Percentiles rank a stretch among this genome's conserved stretches.
Conservation (phyloP, 2,888 invertebrate genomes). For the Saturnia japonica region DNA sequence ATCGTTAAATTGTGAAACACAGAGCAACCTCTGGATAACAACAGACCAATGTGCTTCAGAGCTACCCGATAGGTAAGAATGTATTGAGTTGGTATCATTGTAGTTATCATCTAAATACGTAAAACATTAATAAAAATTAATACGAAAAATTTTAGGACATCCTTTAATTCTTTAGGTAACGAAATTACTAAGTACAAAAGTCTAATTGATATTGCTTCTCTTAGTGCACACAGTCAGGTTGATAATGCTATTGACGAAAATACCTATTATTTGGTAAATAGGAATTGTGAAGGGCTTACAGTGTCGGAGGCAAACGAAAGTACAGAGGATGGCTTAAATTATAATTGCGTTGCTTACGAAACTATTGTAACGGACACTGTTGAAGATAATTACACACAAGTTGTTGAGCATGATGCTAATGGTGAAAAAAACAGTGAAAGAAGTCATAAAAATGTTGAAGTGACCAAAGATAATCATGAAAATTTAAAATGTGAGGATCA, state of each 20-base stretch:
- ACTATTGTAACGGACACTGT: slow-evolving; percentile 30
- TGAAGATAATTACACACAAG: slow-evolving; percentile 14
- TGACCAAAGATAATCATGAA: not conserved
- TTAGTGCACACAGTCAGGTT: not conserved
- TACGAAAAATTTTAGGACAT: not conserved
- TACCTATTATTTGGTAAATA: slow-evolving; percentile 3
- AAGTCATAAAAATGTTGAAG: not conserved
- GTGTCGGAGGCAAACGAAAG: slow-evolving; percentile 1
- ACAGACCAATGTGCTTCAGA: slow-evolving; percentile 31
- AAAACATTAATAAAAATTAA: not conserved
- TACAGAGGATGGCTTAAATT: slow-evolving; percentile 20
- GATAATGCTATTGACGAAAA: not conserved
- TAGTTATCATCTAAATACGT: not conserved
- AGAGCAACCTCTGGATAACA: slow-evolving; percentile 38
- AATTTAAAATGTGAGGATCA: not conserved
- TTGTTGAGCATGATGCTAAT: slow-evolving; percentile 26
- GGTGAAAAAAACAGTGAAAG: not conserved
- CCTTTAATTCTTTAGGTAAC: not conserved
- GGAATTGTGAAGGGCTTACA: not conserved
- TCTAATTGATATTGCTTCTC: not conserved
- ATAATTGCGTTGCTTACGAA: slow-evolving; percentile 35
- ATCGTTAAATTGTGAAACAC: slow-evolving; percentile 35
- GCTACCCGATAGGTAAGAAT: slow-evolving; percentile 31
- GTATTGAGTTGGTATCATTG: not conserved
- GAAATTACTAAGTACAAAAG: not conserved